These are phyloP conservation scores for Brachionus koreanus DNA, from an alignment of 1,140 invertebrate species.

Conservation along the genomic window DNA sequence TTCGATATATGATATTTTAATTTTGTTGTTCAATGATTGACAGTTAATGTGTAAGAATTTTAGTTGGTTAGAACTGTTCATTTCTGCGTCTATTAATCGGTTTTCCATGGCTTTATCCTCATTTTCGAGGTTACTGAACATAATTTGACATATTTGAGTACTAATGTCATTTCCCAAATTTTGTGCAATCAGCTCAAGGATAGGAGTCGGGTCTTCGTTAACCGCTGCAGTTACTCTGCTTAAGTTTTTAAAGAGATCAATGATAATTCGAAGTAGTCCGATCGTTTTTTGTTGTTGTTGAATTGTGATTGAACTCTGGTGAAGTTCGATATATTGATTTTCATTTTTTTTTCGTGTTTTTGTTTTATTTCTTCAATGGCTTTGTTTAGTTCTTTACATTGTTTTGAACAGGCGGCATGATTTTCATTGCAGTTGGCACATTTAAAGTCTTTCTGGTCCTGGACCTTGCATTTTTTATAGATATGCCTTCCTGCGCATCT, in stretches of 20 bases:
- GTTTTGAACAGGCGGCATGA: not conserved
- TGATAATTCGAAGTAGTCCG: not conserved
- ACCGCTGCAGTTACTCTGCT: not conserved
- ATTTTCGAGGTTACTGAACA: not conserved
- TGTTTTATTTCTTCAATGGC: not conserved
- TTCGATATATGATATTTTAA: not conserved
- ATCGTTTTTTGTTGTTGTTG: not conserved
- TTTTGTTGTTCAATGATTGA: not conserved
- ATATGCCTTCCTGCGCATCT: not conserved
- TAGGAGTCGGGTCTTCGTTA: not conserved
- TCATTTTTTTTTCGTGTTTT: not conserved
- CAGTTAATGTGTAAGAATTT: conserved; percentile 19
- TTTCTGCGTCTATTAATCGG: not conserved
- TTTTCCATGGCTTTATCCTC: not conserved
- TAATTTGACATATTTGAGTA: not conserved
- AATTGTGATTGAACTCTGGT: too few relatives aligned
- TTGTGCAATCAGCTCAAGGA: not conserved
- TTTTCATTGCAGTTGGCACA: not conserved
- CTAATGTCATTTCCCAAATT: not conserved
- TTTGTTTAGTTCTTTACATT: not conserved
- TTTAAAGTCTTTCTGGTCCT: not conserved
- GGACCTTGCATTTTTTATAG: not conserved
- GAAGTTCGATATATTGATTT: too few relatives aligned
- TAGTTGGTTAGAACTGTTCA: not conserved
- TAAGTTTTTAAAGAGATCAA: not conserved